Conservation (phyloP, 2,113 vertebrate genomes). For the Panthera uncia region DNA sequence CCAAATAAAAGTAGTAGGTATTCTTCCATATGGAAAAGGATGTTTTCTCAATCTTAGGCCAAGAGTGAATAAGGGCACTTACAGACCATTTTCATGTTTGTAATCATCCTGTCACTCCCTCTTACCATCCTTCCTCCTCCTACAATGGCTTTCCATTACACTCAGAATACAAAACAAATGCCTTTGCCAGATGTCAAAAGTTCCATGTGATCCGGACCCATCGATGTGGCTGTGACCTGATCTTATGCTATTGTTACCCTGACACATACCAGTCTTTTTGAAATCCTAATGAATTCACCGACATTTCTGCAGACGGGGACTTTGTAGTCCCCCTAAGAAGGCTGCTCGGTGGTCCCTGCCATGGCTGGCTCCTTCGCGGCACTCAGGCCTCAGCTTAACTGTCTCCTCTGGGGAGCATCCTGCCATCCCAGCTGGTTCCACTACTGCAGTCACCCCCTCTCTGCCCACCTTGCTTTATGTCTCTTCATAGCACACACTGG, state of each 20-base stretch:
- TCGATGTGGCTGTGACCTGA: background rate
- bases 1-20: background rate
- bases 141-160: background rate
- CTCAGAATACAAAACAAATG: slow-evolving; percentile 32
- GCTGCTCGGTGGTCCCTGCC: background rate
- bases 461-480: background rate
- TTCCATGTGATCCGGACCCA: background rate
- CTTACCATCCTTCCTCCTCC: background rate
- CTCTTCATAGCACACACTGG: background rate
- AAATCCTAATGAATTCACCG: background rate
- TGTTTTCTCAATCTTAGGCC: background rate
- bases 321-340: background rate
- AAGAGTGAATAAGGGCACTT: background rate
- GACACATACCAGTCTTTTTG: background rate
- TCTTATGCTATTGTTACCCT: background rate
- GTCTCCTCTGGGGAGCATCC: background rate
- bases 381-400: background rate
- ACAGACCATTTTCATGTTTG: background rate
- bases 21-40: background rate
- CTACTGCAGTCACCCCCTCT: background rate
- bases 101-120: background rate
- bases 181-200: background rate
- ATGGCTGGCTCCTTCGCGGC: background rate
- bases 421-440: background rate
- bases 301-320: background rate